phyloP scores from a whole-genome alignment of 1,140 invertebrate species.

The Drosophila trapezifrons region DNA sequence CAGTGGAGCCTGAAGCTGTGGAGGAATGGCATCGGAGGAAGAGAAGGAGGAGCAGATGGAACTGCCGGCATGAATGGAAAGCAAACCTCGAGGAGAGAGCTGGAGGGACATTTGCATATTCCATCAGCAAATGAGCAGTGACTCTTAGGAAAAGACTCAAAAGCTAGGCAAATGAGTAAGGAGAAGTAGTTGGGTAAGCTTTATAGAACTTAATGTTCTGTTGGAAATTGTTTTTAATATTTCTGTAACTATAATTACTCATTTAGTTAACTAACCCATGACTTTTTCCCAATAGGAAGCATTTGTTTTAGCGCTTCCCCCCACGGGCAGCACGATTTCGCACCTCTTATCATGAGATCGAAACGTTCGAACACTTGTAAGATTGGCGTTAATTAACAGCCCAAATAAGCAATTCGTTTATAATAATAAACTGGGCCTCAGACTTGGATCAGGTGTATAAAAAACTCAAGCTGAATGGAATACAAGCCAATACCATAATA shows the following conservation, averaged over 20 bases:
- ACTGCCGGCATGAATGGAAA: conserved; percentile 23
- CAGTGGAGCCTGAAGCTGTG: conserved; percentile 37
- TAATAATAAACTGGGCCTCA: not conserved
- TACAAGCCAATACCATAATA: not conserved
- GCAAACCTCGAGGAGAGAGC: not conserved
- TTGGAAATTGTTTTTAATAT: not conserved
- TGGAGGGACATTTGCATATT: conserved; percentile 39
- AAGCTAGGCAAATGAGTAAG: not conserved
- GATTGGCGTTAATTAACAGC: conserved; percentile 24
- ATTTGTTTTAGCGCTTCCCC: conserved; percentile 29
- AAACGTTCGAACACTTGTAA: conserved; percentile 2
- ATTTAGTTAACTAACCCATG: conserved; percentile 1
- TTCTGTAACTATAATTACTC: not conserved
- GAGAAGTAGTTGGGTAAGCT: not conserved
- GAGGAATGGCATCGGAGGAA: not conserved
- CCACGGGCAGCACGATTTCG: conserved; percentile 41
- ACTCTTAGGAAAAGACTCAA: conserved; percentile 4
- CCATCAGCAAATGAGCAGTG: conserved; percentile 37
- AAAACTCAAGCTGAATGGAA: conserved; percentile 1
- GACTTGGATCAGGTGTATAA: not conserved
- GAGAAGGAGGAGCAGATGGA: too few relatives aligned
- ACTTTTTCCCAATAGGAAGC: conserved; percentile 1
- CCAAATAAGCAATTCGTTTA: conserved; percentile 29
- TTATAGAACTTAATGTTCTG: not conserved
- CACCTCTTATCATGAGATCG: conserved; percentile 49